Conservation (phyloP, 2,113 vertebrate genomes). For the Hypocryptadius cinnamomeus region DNA sequence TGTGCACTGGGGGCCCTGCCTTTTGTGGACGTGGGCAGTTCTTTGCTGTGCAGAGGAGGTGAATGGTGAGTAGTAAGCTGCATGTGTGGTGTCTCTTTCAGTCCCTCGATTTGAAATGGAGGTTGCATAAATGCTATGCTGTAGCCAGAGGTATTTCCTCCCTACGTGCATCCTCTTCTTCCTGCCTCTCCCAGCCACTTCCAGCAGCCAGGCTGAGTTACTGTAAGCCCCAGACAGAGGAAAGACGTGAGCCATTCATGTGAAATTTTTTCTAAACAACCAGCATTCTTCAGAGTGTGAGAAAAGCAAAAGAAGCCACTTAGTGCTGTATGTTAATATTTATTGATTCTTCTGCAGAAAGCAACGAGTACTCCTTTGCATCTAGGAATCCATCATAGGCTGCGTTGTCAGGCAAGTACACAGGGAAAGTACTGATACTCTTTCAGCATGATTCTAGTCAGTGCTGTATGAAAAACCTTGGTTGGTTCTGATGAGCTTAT, state of each 20-base stretch:
- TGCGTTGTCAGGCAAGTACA: neutral
- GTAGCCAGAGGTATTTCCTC: neutral
- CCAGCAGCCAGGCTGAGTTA: neutral
- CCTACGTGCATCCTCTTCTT: neutral
- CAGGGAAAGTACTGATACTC: neutral
- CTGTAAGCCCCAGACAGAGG: neutral
- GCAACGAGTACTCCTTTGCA: neutral
- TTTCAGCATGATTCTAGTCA: neutral
- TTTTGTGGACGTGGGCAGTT: neutral
- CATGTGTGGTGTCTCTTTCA: neutral
- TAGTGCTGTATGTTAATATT: neutral
- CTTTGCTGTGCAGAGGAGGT: neutral
- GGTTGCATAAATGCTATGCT: neutral
- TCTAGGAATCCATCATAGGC: slow-evolving; percentile 26
- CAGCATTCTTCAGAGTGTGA: neutral
- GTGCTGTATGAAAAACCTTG: neutral
- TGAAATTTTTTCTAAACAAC: neutral
- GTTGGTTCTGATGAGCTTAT: neutral
- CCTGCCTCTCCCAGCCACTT: slow-evolving; percentile 6
- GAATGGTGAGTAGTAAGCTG: neutral
- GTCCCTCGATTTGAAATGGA: neutral
- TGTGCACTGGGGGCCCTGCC: neutral
- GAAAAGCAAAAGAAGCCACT: neutral
- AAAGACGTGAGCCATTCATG: neutral
- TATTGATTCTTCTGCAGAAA: neutral